Conservation (phyloP, 2,888 invertebrate genomes). For the Pemphredon lugubris region DNA sequence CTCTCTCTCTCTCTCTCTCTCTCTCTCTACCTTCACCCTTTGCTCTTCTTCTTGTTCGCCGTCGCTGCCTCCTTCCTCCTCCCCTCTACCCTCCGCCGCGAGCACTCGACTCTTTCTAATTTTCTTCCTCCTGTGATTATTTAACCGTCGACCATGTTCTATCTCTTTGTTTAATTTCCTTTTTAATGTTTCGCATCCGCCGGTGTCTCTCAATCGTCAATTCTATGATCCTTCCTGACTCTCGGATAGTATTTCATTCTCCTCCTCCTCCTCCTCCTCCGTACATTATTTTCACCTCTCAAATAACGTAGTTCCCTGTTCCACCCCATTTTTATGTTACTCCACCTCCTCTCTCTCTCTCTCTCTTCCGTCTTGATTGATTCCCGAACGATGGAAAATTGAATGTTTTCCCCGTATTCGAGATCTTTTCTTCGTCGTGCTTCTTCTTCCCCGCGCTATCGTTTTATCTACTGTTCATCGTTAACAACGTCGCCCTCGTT, state of each 20-base stretch:
- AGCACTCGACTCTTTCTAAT: constrained; percentile 26
- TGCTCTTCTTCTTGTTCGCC: constrained; percentile 34
- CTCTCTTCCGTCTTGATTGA: too few relatives aligned
- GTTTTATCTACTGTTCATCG: too few relatives aligned
- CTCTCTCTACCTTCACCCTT: neutral
- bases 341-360: too few relatives aligned
- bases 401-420: too few relatives aligned
- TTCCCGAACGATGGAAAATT: too few relatives aligned
- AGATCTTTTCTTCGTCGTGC: too few relatives aligned
- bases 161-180: neutral
- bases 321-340: neutral
- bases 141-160: constrained; percentile 11
- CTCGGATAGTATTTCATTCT: neutral
- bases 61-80: constrained; percentile 31
- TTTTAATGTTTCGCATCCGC: neutral
- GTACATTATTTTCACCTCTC: neutral
- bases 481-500: too few relatives aligned
- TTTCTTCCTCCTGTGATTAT: constrained; percentile 22
- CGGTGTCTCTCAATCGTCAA: too few relatives aligned
- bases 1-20: constrained; percentile 48
- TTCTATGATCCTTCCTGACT: too few relatives aligned
- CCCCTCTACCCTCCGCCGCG: constrained; percentile 9
- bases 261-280: neutral
- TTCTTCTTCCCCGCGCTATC: too few relatives aligned
- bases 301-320: too few relatives aligned